Base-by-base conservation (phyloP, 35 echinoderm and acorn worm species). In the Heliocidaris tuberculata region DNA sequence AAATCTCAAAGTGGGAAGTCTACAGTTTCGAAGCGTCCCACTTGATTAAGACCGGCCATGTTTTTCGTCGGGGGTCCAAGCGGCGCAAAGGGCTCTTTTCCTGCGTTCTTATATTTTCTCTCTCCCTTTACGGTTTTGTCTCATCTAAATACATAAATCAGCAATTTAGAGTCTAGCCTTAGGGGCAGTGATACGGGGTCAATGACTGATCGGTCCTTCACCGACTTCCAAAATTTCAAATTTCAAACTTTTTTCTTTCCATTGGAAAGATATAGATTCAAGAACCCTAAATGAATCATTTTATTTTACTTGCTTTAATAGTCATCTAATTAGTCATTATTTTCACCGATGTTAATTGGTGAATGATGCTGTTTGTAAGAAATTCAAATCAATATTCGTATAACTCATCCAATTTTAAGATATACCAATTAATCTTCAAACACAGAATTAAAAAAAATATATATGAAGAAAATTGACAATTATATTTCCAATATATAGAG, bases 121-220 rank as follows among this genome's bases (percentile, higher is more conserved):
- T 78, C 65, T 78, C 65, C 17, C 5, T 78, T 78, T 78, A 78
- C 65, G 65, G 65, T 89, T 49, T 49, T 59, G 91, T 93, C 91
- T 48, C 47, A 93, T 93, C 91, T 48, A 93, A 93, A 93, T 93
- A 49, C 91, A 93, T 93, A 93, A 93, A 93, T 93, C 91, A 93
- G 87, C 87, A 89, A 89, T 89, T 47, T 89, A 48, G 47, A 89
- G 87, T 47, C 47, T 89, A 50, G 29, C 31, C 91, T 59, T 31
- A 48, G 47, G 91, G 91, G 47, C 48, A 30, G 4, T n/a, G 13
- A 93, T 59, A 49, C 3, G 50, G 49, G 91, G 91, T 93, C 91
- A 93, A 93, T 93, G 48, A 93, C 91, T 93, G 91, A 30, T 19
- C 91, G 91, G 48, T 93, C 29, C 47, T 59, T 93, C 31, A 93